Conservation (phyloP, 1,140 invertebrate species). For the Paracyclopina nana region DNA sequence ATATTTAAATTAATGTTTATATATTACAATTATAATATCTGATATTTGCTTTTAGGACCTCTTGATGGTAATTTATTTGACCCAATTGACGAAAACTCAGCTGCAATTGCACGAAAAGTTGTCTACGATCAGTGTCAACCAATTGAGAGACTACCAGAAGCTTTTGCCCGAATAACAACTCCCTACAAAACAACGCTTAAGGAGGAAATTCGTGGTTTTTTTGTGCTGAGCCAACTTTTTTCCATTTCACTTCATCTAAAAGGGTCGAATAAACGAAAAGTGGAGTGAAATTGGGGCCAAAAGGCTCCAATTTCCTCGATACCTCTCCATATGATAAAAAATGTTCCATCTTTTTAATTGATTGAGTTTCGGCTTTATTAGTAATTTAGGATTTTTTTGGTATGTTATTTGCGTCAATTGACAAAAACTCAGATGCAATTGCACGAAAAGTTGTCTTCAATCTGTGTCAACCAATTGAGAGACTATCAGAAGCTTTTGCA, state of each 20-base stretch:
- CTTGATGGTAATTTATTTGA: conserved; percentile 83
- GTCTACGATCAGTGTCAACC: background rate
- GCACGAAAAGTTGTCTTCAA: conserved; percentile 57
- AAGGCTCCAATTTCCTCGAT: too few species aligned
- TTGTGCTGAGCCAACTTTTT: too few species aligned
- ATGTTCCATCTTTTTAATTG: too few species aligned
- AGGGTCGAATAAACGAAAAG: too few species aligned
- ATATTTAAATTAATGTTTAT: conserved; percentile 16
- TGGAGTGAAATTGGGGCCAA: too few species aligned
- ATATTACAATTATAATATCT: conserved; percentile 6
- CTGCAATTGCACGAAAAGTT: conserved; percentile 86
- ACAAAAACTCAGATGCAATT: conserved; percentile 84
- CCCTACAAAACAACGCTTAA: too few species aligned
- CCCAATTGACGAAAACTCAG: conserved; percentile 87
- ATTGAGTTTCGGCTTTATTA: too few species aligned
- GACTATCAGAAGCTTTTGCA: conserved; percentile 6
- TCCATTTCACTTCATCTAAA: too few species aligned
- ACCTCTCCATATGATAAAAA: too few species aligned
- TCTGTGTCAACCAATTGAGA: conserved; percentile 10
- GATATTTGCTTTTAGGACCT: conserved; percentile 42
- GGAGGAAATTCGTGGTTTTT: too few species aligned
- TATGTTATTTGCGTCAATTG: conserved; percentile 80
- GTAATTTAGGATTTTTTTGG: too few species aligned
- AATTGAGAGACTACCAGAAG: conserved; percentile 10
- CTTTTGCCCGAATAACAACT: conserved; percentile 12